A percentile compares a stretch with the other conserved stretches of the same genome.
phyloP scores from a whole-genome alignment of 2,113 vertebrate species.

The Heloderma charlesbogerti region DNA sequence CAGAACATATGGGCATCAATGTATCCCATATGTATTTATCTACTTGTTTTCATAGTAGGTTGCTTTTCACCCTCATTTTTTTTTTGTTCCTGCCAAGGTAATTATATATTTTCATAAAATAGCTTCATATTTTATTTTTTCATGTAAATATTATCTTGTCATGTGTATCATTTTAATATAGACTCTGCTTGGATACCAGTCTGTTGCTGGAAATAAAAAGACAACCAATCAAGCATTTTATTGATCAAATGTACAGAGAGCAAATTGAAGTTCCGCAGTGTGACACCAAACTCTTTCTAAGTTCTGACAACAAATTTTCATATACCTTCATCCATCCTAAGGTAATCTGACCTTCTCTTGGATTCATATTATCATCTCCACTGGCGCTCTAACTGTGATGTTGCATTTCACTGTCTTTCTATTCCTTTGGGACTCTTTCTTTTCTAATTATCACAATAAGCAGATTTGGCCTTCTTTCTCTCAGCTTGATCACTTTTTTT shows the following conservation, averaged over 20 bases:
- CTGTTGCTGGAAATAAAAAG: slow-evolving; percentile 1
- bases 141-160: background rate
- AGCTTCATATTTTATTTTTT: background rate
- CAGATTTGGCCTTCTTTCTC: slow-evolving; percentile 64
- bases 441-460: slow-evolving; percentile 72
- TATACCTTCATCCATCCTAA: slow-evolving; percentile 27
- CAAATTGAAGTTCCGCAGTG: slow-evolving; percentile 15
- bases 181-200: slow-evolving; percentile 3
- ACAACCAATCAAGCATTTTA: background rate
- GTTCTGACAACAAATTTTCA: background rate
- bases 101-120: background rate
- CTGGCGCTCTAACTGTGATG: slow-evolving; percentile 50
- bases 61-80: background rate
- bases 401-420: slow-evolving; percentile 51
- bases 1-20: background rate
- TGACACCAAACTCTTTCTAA: background rate
- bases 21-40: background rate
- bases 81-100: background rate
- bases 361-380: slow-evolving; percentile 39
- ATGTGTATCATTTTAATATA: background rate
- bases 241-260: background rate
- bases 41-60: background rate
- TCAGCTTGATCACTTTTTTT: slow-evolving; percentile 67
- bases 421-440: slow-evolving; percentile 60
- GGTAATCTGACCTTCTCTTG: slow-evolving; percentile 27